These are phyloP conservation scores for Drosophila mayaguana DNA, from an alignment of 2,888 invertebrate species.

Conservation along the genomic window DNA sequence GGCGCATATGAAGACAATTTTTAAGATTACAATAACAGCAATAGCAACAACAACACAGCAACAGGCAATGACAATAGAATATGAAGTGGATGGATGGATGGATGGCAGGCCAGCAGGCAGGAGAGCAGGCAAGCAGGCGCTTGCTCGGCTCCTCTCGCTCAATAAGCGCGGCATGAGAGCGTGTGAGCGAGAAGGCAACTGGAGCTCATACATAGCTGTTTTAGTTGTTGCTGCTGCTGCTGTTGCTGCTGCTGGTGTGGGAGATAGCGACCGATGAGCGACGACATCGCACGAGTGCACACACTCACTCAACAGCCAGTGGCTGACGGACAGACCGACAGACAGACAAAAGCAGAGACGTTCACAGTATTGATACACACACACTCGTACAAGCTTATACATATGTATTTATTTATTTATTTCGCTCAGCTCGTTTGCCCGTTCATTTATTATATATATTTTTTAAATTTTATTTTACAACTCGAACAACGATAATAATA, in stretches of 20 bases:
- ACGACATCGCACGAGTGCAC: slow-evolving; percentile 64
- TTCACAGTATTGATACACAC: slow-evolving; percentile 54
- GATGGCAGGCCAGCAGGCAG: slow-evolving; percentile 16
- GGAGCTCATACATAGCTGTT: slow-evolving; percentile 45
- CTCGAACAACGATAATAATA: slow-evolving; percentile 51
- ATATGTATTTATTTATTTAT: slow-evolving; percentile 59
- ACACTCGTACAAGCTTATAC: slow-evolving; percentile 37
- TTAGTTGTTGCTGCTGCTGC: slow-evolving; percentile 28
- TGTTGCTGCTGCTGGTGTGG: slow-evolving; percentile 55
- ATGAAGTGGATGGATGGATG: slow-evolving; percentile 61
- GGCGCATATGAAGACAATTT: slow-evolving; percentile 74
- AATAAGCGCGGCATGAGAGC: slow-evolving; percentile 42
- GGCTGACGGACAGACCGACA: slow-evolving; percentile 21
- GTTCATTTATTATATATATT: slow-evolving; percentile 46
- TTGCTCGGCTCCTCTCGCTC: slow-evolving; percentile 49
- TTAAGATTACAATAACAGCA: slow-evolving; percentile 76
- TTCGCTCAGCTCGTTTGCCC: slow-evolving; percentile 56
- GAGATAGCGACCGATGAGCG: slow-evolving; percentile 58
- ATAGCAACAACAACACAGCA: slow-evolving; percentile 17
- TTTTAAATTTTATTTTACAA: slow-evolving; percentile 53
- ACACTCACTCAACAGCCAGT: slow-evolving; percentile 33
- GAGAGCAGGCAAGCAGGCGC: slow-evolving; percentile 24
- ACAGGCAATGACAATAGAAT: slow-evolving; percentile 76
- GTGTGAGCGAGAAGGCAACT: slow-evolving; percentile 38
- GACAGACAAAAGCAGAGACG: slow-evolving; percentile 46